A percentile compares a stretch with the other conserved stretches of the same genome.
Evolutionary conservation across 1,140 invertebrate species (phyloP).

Genomic region (Leptinotarsa lineolata): DNA sequence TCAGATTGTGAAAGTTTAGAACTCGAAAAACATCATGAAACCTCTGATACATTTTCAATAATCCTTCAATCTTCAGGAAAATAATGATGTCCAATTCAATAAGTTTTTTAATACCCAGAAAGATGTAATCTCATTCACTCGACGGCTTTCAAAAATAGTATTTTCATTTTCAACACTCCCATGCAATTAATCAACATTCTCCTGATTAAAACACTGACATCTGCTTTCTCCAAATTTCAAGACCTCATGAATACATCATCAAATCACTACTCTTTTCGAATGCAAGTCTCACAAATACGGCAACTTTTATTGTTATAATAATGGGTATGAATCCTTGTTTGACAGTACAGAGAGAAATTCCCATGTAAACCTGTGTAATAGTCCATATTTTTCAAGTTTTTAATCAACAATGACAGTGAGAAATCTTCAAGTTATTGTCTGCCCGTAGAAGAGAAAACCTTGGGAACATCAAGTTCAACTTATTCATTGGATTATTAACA

Average conservation of each 20-base stretch:
- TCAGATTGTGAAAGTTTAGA: too few species aligned
- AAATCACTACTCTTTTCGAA: neutral
- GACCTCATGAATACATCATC: slow-evolving; percentile 3
- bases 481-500: slow-evolving; percentile 9
- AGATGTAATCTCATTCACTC: too few species aligned
- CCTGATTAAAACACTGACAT: neutral
- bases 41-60: too few species aligned
- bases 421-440: slow-evolving; percentile 7
- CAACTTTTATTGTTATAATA: too few species aligned
- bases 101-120: too few species aligned
- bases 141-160: too few species aligned
- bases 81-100: too few species aligned
- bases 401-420: slow-evolving; percentile 17
- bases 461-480: slow-evolving; percentile 15
- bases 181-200: neutral
- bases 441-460: slow-evolving; percentile 10
- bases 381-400: neutral
- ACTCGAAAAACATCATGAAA: too few species aligned
- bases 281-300: neutral
- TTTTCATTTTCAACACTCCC: neutral
- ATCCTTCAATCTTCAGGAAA: too few species aligned
- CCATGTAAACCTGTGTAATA: neutral
- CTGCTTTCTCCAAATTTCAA: neutral
- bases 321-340: neutral
- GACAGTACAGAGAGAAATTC: slow-evolving; percentile 5